A percentile compares a stretch with the other conserved stretches of the same genome.
Evolutionary conservation across 2,888 invertebrate genomes (phyloP).

Genomic region (Erannis defoliaria): DNA sequence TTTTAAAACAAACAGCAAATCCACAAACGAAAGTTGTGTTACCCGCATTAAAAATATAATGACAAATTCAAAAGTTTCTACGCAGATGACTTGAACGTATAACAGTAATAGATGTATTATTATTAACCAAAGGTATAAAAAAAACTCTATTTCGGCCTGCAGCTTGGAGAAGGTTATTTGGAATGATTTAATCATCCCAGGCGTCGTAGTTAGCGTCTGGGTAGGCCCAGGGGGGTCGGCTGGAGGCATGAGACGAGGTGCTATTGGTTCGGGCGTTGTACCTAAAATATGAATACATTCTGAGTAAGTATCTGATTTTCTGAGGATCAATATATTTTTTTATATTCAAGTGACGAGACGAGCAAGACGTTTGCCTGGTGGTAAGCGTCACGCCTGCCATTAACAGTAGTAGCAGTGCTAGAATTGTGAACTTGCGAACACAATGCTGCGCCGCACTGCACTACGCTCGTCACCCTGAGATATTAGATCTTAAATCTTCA

Average conservation of each 20-base stretch:
- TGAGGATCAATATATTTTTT: no score
- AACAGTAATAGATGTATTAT: slow-evolving; percentile 8
- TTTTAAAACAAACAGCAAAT: slow-evolving; percentile 10
- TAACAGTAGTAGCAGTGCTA: no score
- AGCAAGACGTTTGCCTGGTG: no score
- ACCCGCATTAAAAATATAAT: slow-evolving; percentile 14
- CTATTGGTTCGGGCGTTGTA: slow-evolving; percentile 74
- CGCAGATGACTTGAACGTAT: slow-evolving; percentile 8
- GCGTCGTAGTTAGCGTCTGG: slow-evolving; percentile 66
- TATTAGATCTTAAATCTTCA: no score
- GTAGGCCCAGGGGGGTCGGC: slow-evolving; percentile 81
- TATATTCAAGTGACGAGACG: no score
- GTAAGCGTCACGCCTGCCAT: no score
- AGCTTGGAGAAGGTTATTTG: slow-evolving; percentile 1
- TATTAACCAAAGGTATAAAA: slow-evolving; percentile 10
- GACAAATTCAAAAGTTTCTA: slow-evolving; percentile 10
- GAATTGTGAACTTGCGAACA: no score
- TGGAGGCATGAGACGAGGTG: slow-evolving; percentile 70
- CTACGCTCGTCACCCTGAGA: no score
- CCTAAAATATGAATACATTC: no score
- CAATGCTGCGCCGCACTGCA: no score
- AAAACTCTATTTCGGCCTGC: not conserved
- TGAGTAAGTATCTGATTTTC: no score
- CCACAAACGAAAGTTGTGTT: slow-evolving; percentile 3
- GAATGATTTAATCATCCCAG: slow-evolving; percentile 70